Conservation (phyloP, 2,113 vertebrate genomes). For the Gallinago jamesoni region DNA sequence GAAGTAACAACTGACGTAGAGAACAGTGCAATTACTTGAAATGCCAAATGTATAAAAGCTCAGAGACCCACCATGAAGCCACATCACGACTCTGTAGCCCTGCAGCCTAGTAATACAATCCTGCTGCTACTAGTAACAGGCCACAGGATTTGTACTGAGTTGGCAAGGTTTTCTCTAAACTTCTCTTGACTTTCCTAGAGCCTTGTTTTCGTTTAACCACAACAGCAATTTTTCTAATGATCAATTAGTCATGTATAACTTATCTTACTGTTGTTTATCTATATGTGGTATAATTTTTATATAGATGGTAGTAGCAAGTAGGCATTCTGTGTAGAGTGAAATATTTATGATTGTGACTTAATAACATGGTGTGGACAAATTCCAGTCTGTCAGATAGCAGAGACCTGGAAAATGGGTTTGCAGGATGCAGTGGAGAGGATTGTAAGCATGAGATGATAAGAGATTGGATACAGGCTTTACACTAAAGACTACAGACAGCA, state of each 20-base stretch:
- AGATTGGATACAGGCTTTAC: background rate
- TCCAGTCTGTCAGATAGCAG: background rate
- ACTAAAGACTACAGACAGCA: background rate
- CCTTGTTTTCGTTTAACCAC: background rate
- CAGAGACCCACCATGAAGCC: background rate
- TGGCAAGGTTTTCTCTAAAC: background rate
- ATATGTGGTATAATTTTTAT: background rate
- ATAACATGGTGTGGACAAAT: background rate
- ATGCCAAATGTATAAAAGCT: background rate
- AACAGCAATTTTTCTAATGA: background rate
- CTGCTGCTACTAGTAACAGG: background rate
- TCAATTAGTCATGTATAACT: background rate
- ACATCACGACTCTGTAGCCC: background rate
- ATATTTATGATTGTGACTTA: background rate
- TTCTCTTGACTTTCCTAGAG: background rate
- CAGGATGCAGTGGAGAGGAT: background rate
- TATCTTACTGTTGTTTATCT: background rate
- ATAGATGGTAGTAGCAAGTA: background rate
- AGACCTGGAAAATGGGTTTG: background rate
- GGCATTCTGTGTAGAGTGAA: background rate
- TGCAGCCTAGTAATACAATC: background rate
- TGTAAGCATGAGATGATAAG: background rate
- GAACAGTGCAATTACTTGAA: background rate
- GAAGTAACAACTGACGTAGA: background rate
- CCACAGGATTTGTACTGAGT: background rate